A percentile compares a stretch with the other conserved stretches of the same genome.
These are phyloP conservation scores for Pterobdella sp. DNA, from an alignment of 2,888 invertebrate genomes.

Conservation along the genomic window DNA sequence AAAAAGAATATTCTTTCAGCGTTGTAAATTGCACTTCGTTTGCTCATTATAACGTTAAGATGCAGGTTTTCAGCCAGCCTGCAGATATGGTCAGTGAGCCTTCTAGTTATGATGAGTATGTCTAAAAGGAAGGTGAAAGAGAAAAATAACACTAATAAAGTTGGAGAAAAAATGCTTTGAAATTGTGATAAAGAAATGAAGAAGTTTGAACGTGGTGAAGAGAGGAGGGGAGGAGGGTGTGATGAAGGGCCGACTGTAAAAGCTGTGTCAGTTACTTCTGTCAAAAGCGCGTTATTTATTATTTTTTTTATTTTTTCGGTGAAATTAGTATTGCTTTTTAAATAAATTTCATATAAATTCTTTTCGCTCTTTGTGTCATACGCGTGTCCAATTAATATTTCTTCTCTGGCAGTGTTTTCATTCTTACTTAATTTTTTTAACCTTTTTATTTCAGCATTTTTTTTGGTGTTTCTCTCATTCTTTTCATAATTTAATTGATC, in stretches of 20 bases:
- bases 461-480: background rate
- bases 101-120: background rate
- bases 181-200: background rate
- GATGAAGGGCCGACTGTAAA: background rate
- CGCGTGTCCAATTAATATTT: too few relatives aligned
- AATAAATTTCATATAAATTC: too few relatives aligned
- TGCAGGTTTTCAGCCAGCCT: background rate
- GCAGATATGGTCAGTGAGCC: background rate
- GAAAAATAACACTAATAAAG: background rate
- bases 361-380: too few relatives aligned
- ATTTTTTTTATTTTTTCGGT: too few relatives aligned
- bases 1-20: background rate
- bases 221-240: background rate
- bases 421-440: too few relatives aligned
- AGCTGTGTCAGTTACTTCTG: too few relatives aligned
- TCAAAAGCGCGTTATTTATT: too few relatives aligned
- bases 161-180: background rate
- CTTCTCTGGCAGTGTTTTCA: too few relatives aligned
- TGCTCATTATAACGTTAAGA: too few relatives aligned
- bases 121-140: background rate
- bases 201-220: conserved; percentile 1
- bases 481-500: too few relatives aligned
- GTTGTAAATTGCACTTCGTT: background rate
- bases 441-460: background rate
- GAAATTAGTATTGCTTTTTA: too few relatives aligned